Evolutionary conservation across 2,113 vertebrate genomes (phyloP), one percentile per base, ranked within the genome.

Genomic region (Nesogale talazaci): DNA sequence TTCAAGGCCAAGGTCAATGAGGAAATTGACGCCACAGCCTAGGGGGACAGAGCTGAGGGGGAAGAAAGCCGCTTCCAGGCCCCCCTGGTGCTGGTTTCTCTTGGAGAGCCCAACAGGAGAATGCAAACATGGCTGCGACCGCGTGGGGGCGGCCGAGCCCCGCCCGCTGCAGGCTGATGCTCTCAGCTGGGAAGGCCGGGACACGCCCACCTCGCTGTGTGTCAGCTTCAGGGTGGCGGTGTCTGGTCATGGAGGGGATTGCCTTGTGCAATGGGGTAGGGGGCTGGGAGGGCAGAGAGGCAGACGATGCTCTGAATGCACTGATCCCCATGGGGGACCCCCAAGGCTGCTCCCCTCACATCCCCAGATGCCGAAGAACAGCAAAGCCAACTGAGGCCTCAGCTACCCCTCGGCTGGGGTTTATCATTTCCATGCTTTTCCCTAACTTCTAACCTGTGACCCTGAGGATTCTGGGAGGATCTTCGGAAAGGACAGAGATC

Each of bases 71-170:
- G 76, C 34, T 89, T 9, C 20, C 56, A 9, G 56, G 46, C 3
- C 38, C 12, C 25, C 31, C 36, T 42, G 59, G 6, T 46, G 34
- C 46, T 5, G 83, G 63, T 19, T 19, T 19, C 65, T 74, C 11
- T 17, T n/a, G 65, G 65, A 22, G 31, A 42, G 75, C 25, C 22
- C 16, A 88, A 29, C 67, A 63, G 42, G 27, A 63, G 72, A 72
- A 8, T 61, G 42, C 65, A 94, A 75, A 52, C 46, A 57, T 10
- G 9, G 42, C 34, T 17, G 14, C 11, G 29, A 74, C 91, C 94
- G 86, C 42, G 5, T n/a, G 86, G 87, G n/a, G 74, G 77, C 86
- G 90, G 89, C 84, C 65, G 61, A 96, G 84, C 59, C 3, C 57
- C 52, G 46, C 3, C 19, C 2, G 19, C 17, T 11, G 38, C 40